Evolutionary conservation across 2,888 invertebrate species (phyloP).

Genomic region (Diplolepis rosae): DNA sequence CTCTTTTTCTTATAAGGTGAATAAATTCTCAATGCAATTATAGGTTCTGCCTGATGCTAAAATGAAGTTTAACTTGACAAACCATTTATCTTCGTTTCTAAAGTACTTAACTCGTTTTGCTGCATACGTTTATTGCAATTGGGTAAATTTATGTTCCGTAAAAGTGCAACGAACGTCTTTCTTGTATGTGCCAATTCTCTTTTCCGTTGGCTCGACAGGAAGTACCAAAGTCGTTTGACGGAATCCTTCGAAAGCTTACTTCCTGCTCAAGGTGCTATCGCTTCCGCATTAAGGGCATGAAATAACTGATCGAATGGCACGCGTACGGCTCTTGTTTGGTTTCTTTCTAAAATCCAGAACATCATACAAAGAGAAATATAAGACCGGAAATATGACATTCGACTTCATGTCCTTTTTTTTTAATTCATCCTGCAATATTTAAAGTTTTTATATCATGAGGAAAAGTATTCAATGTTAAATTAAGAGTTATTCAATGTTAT

Average conservation of each 20-base stretch:
- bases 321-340: slow-evolving; percentile 18
- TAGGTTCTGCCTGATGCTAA: slow-evolving; percentile 25
- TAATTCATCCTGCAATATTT: neutral
- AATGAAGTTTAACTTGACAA: slow-evolving; percentile 6
- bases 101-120: slow-evolving; percentile 2
- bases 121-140: slow-evolving; percentile 6
- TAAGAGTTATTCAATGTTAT: neutral
- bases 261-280: slow-evolving; percentile 11
- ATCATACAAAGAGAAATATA: neutral
- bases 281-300: slow-evolving; percentile 5
- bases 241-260: slow-evolving; percentile 28
- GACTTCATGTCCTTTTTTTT: neutral
- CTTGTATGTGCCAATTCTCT: slow-evolving; percentile 10
- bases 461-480: neutral
- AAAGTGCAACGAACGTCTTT: neutral
- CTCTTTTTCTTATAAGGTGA: neutral
- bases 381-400: slow-evolving; percentile 4
- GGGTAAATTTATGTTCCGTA: slow-evolving; percentile 30
- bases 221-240: slow-evolving; percentile 7
- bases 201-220: slow-evolving; percentile 14
- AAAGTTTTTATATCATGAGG: neutral
- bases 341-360: neutral
- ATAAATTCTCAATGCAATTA: slow-evolving; percentile 24
- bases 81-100: slow-evolving; percentile 19
- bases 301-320: slow-evolving; percentile 16